A percentile compares a stretch with the other conserved stretches of the same genome.
Conservation (phyloP, 2,113 vertebrate species). For the Pteropus alecto region DNA sequence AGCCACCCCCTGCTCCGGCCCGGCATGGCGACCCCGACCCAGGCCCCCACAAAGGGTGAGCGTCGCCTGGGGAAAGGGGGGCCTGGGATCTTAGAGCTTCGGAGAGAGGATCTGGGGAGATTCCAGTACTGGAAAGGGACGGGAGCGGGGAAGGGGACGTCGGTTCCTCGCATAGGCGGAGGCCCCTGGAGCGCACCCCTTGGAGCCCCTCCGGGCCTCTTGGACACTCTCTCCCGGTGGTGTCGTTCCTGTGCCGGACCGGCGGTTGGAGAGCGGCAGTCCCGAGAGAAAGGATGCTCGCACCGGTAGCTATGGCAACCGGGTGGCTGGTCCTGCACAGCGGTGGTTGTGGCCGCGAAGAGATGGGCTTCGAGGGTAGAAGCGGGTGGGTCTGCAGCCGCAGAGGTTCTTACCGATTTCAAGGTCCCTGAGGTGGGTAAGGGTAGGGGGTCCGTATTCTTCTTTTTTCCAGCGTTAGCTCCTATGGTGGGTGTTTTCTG, state of each 20-base stretch:
- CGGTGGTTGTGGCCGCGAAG: background rate
- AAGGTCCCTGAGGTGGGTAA: background rate
- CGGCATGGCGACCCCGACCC: constrained; percentile 73
- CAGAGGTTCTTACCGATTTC: background rate
- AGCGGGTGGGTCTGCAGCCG: background rate
- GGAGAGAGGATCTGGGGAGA: background rate
- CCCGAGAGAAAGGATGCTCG: constrained; percentile 60
- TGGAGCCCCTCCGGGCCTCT: background rate
- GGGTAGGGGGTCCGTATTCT: background rate
- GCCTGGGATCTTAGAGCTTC: background rate
- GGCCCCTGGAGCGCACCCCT: background rate
- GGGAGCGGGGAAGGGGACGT: background rate
- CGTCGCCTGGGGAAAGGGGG: constrained; percentile 11
- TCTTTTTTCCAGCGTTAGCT: background rate
- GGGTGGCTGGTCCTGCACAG: constrained; percentile 52
- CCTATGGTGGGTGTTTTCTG: background rate
- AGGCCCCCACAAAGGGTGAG: constrained; percentile 72
- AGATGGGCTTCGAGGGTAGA: constrained; percentile 18
- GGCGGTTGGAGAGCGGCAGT: constrained; percentile 28
- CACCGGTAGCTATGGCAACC: constrained; percentile 73
- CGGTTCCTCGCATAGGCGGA: background rate
- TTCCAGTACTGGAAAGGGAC: background rate
- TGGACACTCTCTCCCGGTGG: background rate
- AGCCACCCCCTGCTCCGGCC: constrained; percentile 49
- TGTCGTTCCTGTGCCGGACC: constrained; percentile 15